phyloP scores from a whole-genome alignment of 1,140 invertebrate species.

The Theocolax elegans region DNA sequence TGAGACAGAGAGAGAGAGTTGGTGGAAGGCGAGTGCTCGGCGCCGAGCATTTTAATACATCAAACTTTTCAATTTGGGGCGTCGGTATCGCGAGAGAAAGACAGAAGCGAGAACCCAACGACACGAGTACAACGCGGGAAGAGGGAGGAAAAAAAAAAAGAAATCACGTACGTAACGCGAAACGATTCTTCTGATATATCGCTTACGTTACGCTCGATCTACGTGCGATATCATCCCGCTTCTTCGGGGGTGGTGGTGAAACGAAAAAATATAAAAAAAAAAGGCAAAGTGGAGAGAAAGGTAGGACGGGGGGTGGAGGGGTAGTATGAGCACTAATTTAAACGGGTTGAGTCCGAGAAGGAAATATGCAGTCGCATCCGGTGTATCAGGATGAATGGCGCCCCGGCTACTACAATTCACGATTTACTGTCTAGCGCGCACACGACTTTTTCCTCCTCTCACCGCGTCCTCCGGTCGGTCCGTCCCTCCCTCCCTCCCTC shows the following conservation, averaged over 20 bases:
- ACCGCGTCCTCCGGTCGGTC: neutral
- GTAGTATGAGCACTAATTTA: constrained; percentile 52
- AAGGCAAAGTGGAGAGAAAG: too few relatives aligned
- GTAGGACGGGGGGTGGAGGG: too few relatives aligned
- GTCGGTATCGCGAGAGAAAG: constrained; percentile 11
- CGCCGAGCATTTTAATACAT: constrained; percentile 55
- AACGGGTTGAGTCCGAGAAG: constrained; percentile 51
- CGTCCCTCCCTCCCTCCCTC: neutral
- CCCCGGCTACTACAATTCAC: constrained; percentile 51
- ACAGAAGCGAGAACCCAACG: neutral
- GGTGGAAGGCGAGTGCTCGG: constrained; percentile 8
- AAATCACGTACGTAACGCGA: too few relatives aligned
- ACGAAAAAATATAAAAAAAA: too few relatives aligned
- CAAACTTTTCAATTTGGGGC: constrained; percentile 58
- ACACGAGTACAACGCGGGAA: too few relatives aligned
- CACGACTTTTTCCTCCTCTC: neutral
- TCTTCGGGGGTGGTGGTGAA: constrained; percentile 1
- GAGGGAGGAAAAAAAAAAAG: constrained; percentile 11
- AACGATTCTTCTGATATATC: constrained; percentile 52
- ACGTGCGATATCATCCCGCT: neutral
- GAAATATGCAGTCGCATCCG: constrained; percentile 58
- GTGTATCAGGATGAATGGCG: constrained; percentile 57
- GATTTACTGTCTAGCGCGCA: constrained; percentile 50
- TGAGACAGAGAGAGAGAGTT: neutral
- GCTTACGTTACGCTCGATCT: constrained; percentile 47